Evolutionary conservation across 2,797 vertebrate genomes (phyloP).

Genomic region (Adrianichthys oophorus): DNA sequence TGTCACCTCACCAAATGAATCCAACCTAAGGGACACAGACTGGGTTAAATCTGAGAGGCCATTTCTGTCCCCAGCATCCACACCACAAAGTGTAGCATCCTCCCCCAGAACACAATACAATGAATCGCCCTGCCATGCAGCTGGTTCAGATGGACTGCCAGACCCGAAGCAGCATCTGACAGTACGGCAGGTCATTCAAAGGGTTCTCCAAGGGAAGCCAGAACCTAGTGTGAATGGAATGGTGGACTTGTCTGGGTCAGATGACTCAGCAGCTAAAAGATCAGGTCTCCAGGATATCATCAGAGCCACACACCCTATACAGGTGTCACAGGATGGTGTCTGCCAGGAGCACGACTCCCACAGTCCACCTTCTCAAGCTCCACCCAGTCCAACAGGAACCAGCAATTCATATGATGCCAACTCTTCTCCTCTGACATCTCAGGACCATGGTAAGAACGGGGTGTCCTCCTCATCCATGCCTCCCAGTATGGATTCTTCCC

Average conservation of each 20-base stretch:
- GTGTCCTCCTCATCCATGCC: slow-evolving; percentile 56
- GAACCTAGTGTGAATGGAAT: slow-evolving; percentile 84
- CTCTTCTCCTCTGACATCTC: slow-evolving; percentile 70
- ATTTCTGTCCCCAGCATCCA: slow-evolving; percentile 65
- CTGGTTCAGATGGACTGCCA: slow-evolving; percentile 81
- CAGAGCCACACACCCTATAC: slow-evolving; percentile 43
- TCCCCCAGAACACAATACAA: slow-evolving; percentile 80
- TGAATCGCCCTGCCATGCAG: slow-evolving; percentile 81
- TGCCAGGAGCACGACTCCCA: slow-evolving; percentile 50
- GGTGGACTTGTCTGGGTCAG: slow-evolving; percentile 79
- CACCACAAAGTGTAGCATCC: slow-evolving; percentile 55
- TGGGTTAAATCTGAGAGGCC: slow-evolving; percentile 73
- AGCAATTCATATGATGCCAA: slow-evolving; percentile 54
- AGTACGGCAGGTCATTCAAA: slow-evolving; percentile 89
- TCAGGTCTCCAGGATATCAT: slow-evolving; percentile 52
- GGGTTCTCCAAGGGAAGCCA: slow-evolving; percentile 86
- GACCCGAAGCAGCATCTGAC: slow-evolving; percentile 88
- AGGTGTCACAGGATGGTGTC: slow-evolving; percentile 53
- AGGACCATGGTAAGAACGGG: slow-evolving; percentile 67
- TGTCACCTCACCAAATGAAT: slow-evolving; percentile 50
- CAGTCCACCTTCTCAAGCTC: slow-evolving; percentile 40
- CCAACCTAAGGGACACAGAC: slow-evolving; percentile 56
- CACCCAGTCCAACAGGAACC: slow-evolving; percentile 48
- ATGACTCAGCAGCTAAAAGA: slow-evolving; percentile 54
- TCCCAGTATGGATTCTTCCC: slow-evolving; percentile 73